Percentiles rank a stretch among this genome's conserved stretches.
phyloP scores from a whole-genome alignment of 2,113 vertebrate genomes.

The Elanus axillaris region DNA sequence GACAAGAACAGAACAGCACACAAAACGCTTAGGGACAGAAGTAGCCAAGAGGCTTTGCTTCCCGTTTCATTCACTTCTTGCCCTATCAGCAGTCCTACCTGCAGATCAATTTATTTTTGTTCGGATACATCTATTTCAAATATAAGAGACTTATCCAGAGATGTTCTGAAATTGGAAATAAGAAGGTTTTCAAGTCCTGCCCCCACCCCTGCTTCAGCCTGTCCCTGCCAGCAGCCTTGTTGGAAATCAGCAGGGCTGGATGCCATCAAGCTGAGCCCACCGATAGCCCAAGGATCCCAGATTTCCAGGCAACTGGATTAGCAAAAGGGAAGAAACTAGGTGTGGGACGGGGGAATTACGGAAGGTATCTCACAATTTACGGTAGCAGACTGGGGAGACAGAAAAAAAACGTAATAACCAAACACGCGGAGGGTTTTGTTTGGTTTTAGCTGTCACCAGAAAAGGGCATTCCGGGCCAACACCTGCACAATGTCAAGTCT shows the following conservation, averaged over 20 bases:
- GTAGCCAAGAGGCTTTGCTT: neutral
- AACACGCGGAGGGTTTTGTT: fast-evolving
- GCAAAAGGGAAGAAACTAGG: fast-evolving
- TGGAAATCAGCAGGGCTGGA: neutral
- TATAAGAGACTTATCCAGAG: neutral
- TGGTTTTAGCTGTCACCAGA: neutral
- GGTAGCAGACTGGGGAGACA: fast-evolving
- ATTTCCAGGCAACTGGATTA: neutral
- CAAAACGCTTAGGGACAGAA: neutral
- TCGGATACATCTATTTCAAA: neutral
- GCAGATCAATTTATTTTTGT: neutral
- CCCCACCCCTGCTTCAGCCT: neutral
- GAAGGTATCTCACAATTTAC: neutral
- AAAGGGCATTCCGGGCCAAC: neutral
- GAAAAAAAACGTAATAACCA: neutral
- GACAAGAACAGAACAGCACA: neutral
- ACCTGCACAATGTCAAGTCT: fast-evolving
- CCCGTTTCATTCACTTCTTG: neutral
- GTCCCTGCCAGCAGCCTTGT: neutral
- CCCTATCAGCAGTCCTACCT: fast-evolving
- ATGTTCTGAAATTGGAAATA: neutral
- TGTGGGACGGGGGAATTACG: fast-evolving
- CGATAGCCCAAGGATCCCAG: fast-evolving
- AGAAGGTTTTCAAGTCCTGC: neutral
- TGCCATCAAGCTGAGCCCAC: no score